Conservation (phyloP, 2,797 vertebrate species). For the Hyperoplus immaculatus region DNA sequence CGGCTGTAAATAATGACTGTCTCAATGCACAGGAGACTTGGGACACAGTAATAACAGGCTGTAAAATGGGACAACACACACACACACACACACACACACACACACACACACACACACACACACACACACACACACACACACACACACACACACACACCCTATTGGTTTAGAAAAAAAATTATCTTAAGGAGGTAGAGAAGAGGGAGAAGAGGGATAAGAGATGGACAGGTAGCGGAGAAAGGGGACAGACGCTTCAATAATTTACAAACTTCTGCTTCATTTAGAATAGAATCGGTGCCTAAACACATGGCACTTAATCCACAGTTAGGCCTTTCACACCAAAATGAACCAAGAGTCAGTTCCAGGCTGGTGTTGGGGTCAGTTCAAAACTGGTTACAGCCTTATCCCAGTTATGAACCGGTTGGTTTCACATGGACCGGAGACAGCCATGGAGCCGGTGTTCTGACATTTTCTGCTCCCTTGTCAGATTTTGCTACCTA, state of each 20-base stretch:
- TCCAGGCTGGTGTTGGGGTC: too few relatives aligned
- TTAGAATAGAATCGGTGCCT: conserved; percentile 73
- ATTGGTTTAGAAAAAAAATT: conserved; percentile 23
- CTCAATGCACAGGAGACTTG: conserved; percentile 72
- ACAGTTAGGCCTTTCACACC: too few relatives aligned
- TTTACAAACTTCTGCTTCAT: conserved; percentile 75
- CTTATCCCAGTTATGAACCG: too few relatives aligned
- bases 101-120: conserved; percentile 48
- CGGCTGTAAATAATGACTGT: conserved; percentile 76
- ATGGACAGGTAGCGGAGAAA: conserved; percentile 49
- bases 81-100: conserved; percentile 54
- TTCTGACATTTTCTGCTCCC: too few relatives aligned
- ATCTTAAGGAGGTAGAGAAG: conserved; percentile 64
- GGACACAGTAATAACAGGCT: conserved; percentile 66
- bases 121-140: conserved; percentile 57
- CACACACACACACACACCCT: conserved; percentile 61
- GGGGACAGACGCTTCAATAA: conserved; percentile 77
- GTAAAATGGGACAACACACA: conserved; percentile 78
- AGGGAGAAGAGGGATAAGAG: conserved; percentile 47
- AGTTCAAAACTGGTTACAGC: too few relatives aligned
- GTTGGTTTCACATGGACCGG: too few relatives aligned
- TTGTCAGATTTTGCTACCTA: too few relatives aligned
- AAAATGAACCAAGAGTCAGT: too few relatives aligned
- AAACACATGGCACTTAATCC: conserved; percentile 51
- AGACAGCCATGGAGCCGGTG: too few relatives aligned